Percentiles rank a stretch among this genome's conserved stretches.
These are phyloP conservation scores for Scomberomorus guttatus DNA, from an alignment of 2,797 vertebrate species.

Conservation along the genomic window DNA sequence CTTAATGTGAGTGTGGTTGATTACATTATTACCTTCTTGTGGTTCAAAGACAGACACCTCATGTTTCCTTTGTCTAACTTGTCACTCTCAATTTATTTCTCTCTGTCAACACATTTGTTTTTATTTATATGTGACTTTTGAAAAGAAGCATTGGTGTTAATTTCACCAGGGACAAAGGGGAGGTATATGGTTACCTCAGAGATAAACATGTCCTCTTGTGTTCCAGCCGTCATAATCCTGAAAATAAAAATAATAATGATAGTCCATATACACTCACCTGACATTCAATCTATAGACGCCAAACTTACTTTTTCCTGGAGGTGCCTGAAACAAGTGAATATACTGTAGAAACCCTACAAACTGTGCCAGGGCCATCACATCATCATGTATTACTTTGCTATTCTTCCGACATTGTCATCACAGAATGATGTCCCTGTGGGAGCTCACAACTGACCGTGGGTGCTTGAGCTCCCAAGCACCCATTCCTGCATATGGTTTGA, in stretches of 20 bases:
- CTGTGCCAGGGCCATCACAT: background rate
- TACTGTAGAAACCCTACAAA: background rate
- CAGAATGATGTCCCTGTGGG: no score
- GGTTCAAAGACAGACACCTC: conserved; percentile 13
- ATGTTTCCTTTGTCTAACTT: conserved; percentile 6
- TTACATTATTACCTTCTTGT: conserved; percentile 7
- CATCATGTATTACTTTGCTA: background rate
- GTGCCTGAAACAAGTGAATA: no score
- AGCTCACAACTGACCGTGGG: no score
- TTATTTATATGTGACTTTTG: background rate
- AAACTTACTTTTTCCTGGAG: no score
- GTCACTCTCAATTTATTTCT: background rate
- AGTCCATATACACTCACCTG: background rate
- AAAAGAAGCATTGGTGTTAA: background rate
- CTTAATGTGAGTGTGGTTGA: conserved; percentile 20
- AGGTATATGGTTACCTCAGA: no score
- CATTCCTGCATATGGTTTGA: no score
- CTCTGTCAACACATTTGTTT: background rate
- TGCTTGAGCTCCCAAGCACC: no score
- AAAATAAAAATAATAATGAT: no score
- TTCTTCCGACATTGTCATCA: no score
- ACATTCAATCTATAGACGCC: no score
- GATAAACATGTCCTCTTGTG: no score
- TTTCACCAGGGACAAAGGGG: background rate
- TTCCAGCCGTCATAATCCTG: no score